Percentiles rank a stretch among this genome's conserved stretches.
Evolutionary conservation across 2,888 invertebrate genomes (phyloP).

Genomic region (Tetropium fuscum): DNA sequence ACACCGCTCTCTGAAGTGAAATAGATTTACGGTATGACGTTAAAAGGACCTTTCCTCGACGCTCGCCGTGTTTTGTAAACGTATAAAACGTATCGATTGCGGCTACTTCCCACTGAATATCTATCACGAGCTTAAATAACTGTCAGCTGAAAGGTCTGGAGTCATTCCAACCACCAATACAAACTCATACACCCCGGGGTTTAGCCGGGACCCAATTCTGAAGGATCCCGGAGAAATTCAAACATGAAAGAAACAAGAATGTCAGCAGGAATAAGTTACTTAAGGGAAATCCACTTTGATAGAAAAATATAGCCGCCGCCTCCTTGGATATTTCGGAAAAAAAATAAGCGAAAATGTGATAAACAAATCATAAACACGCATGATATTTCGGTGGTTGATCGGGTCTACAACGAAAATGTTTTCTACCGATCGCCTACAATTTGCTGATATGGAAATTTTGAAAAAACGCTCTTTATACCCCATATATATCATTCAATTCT

Average conservation of each 20-base stretch:
- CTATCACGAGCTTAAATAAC: slow-evolving; percentile 57
- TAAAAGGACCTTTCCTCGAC: slow-evolving; percentile 26
- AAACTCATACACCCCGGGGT: slow-evolving; percentile 18
- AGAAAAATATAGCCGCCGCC: slow-evolving; percentile 40
- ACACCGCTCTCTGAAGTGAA: background rate
- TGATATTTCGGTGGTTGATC: background rate
- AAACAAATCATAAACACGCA: slow-evolving; percentile 21
- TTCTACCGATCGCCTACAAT: too few species aligned
- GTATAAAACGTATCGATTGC: slow-evolving; percentile 39
- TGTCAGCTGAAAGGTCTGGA: slow-evolving; percentile 50
- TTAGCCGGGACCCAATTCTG: slow-evolving; percentile 40
- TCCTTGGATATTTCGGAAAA: slow-evolving; percentile 26
- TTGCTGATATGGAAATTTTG: too few species aligned
- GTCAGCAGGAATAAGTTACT: slow-evolving; percentile 52
- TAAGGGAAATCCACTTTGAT: slow-evolving; percentile 43
- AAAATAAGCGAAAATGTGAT: slow-evolving; percentile 14
- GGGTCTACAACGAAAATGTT: background rate
- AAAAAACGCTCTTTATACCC: too few species aligned
- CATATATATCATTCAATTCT: too few species aligned
- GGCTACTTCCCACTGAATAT: slow-evolving; percentile 47
- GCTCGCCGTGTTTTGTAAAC: slow-evolving; percentile 34
- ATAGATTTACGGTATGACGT: slow-evolving; percentile 14
- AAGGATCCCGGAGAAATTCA: slow-evolving; percentile 45
- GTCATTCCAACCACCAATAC: slow-evolving; percentile 35
- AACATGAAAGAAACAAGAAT: slow-evolving; percentile 47